Conservation (phyloP, 2,797 vertebrate species). For the Trachurus trachurus region DNA sequence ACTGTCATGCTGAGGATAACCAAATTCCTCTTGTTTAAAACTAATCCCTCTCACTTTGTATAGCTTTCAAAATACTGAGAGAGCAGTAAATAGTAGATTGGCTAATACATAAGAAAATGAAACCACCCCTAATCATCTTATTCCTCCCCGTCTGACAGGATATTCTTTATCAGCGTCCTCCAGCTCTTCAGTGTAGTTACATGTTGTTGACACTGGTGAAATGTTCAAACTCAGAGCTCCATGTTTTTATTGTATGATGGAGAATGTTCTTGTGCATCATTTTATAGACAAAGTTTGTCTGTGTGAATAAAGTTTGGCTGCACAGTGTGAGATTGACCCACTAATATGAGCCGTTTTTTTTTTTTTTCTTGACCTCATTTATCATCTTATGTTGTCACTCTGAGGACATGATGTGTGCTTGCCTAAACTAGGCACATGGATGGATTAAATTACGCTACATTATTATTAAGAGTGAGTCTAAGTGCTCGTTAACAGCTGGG, state of each 20-base stretch:
- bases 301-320: neutral
- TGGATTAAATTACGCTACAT: conserved; percentile 18
- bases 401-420: too few species aligned
- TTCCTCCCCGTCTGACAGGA: neutral
- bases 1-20: conserved; percentile 23
- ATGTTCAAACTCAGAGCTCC: conserved; percentile 13
- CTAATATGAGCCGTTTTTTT: too few species aligned
- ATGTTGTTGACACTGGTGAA: conserved; percentile 9
- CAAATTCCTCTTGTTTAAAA: conserved; percentile 17
- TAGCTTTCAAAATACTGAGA: neutral
- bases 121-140: neutral
- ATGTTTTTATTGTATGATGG: neutral
- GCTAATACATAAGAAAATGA: neutral
- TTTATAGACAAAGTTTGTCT: neutral
- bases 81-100: neutral
- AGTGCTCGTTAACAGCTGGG: conserved; percentile 18
- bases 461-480: conserved; percentile 12
- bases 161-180: conserved; percentile 1
- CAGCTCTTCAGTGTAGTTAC: neutral
- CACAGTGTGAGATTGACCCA: neutral
- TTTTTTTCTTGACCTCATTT: neutral
- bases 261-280: conserved; percentile 6
- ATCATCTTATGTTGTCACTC: neutral
- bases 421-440: neutral
- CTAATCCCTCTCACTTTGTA: conserved; percentile 15